A percentile compares a stretch with the other conserved stretches of the same genome.
Evolutionary conservation across 1,140 invertebrate genomes (phyloP).

Genomic region (Campoletis sonorensis): DNA sequence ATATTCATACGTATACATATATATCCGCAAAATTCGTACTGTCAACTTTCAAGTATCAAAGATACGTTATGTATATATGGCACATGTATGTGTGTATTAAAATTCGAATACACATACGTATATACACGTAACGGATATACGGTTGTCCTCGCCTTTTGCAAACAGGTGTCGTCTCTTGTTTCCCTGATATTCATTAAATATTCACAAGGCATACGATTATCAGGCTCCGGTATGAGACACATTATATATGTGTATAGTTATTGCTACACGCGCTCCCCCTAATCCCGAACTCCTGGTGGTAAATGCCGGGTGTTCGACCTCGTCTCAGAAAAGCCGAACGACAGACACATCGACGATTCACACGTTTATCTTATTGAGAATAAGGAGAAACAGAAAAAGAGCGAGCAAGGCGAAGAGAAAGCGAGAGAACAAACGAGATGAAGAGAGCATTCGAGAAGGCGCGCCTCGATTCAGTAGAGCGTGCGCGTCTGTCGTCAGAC

Average conservation of each 20-base stretch:
- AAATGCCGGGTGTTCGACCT: constrained; percentile 45
- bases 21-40: too few species aligned
- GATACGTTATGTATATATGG: neutral
- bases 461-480: constrained; percentile 35
- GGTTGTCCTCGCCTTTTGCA: constrained; percentile 54
- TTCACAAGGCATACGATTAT: constrained; percentile 69
- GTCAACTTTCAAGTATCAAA: too few species aligned
- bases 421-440: neutral
- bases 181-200: constrained; percentile 72
- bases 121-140: neutral
- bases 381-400: neutral
- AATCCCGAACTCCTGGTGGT: constrained; percentile 53
- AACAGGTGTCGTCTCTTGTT: constrained; percentile 72
- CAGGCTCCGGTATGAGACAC: neutral
- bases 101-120: neutral
- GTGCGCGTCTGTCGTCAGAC: constrained; percentile 37
- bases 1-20: too few species aligned
- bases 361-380: neutral
- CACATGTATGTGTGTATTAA: neutral
- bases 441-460: constrained; percentile 18
- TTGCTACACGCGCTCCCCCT: constrained; percentile 50
- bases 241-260: neutral
- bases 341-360: constrained; percentile 24
- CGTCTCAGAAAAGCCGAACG: constrained; percentile 47
- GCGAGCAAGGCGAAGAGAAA: neutral